Evolutionary conservation across 1,140 invertebrate genomes (phyloP).

Genomic region (Cyrtorhinus lividipennis): DNA sequence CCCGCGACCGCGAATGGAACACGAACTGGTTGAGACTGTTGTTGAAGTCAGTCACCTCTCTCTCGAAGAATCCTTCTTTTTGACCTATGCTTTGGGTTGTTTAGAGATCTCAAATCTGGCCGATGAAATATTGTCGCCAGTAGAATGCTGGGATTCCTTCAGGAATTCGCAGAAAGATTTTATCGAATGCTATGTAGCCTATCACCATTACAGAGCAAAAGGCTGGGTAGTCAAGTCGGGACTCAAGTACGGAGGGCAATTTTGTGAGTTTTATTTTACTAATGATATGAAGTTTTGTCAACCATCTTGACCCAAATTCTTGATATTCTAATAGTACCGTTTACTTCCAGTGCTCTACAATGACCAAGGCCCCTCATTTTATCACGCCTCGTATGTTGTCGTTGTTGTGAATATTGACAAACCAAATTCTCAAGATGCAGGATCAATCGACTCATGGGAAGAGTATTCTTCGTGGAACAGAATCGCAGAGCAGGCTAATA

Average conservation of each 20-base stretch:
- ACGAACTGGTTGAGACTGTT: slow-evolving; percentile 27
- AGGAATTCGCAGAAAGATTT: slow-evolving; percentile 44
- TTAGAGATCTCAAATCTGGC: slow-evolving; percentile 45
- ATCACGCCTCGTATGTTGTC: slow-evolving; percentile 74
- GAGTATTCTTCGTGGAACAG: slow-evolving; percentile 41
- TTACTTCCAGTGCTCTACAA: slow-evolving; percentile 78
- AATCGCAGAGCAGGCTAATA: slow-evolving; percentile 44
- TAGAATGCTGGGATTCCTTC: slow-evolving; percentile 49
- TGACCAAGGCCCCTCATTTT: slow-evolving; percentile 62
- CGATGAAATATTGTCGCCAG: slow-evolving; percentile 37
- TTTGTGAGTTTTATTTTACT: slow-evolving; percentile 44
- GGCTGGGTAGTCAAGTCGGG: slow-evolving; percentile 82
- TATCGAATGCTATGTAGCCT: slow-evolving; percentile 59
- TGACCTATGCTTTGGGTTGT: slow-evolving; percentile 57
- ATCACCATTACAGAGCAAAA: slow-evolving; percentile 73
- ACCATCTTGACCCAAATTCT: background rate
- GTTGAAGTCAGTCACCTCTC: slow-evolving; percentile 48
- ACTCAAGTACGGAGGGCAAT: slow-evolving; percentile 78
- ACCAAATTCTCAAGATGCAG: slow-evolving; percentile 11
- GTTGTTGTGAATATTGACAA: slow-evolving; percentile 37
- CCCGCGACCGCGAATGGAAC: slow-evolving; percentile 30
- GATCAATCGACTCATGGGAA: slow-evolving; percentile 29
- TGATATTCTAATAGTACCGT: background rate
- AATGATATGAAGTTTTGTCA: background rate
- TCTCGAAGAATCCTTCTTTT: slow-evolving; percentile 66